Percentiles rank a stretch among this genome's conserved stretches.
phyloP scores from a whole-genome alignment of 2,797 vertebrate species.

The Micropoecilia bifurca region DNA sequence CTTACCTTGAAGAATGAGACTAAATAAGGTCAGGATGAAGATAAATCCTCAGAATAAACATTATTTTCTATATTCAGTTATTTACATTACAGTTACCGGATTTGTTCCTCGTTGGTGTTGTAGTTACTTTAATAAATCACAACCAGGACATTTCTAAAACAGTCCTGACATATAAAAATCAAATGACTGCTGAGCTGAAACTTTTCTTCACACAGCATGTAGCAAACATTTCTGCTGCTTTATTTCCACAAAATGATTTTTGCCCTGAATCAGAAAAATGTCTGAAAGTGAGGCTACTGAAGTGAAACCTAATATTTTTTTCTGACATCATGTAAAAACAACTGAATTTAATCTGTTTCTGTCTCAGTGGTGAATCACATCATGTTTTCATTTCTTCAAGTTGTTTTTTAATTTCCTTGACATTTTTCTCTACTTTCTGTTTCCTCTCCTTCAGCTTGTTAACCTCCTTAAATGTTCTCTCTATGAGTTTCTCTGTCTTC shows the following conservation, averaged over 20 bases:
- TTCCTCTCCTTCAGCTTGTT: neutral
- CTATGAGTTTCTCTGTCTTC: rapidly evolving
- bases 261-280: neutral
- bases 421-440: neutral
- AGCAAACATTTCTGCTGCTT: neutral
- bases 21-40: no score
- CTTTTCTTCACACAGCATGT: neutral
- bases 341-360: neutral
- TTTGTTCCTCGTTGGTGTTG: no score
- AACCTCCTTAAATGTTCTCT: rapidly evolving
- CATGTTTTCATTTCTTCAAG: neutral
- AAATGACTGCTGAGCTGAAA: no score
- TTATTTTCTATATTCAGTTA: no score
- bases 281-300: neutral
- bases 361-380: neutral
- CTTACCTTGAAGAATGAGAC: no score
- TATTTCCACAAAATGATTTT: neutral
- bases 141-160: no score
- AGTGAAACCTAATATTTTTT: neutral
- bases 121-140: no score
- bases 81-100: neutral
- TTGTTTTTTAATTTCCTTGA: neutral
- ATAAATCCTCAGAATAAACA: no score
- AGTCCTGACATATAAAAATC: neutral
- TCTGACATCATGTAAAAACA: neutral